Evolutionary conservation across 1,140 invertebrate genomes (phyloP).

Genomic region (Forficula auricularia): DNA sequence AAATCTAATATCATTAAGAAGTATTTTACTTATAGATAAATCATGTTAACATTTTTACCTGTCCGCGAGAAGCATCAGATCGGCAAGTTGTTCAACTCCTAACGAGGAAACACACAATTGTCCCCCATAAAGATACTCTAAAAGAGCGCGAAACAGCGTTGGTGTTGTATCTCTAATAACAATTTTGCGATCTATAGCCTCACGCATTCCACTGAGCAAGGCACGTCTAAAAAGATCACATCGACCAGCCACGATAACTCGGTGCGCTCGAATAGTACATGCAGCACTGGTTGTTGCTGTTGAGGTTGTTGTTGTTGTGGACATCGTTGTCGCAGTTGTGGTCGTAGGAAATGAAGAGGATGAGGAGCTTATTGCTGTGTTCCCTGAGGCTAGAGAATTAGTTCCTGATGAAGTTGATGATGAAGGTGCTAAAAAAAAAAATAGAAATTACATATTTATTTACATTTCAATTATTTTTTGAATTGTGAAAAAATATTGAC

Average conservation of each 20-base stretch:
- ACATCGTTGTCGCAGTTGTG: conserved; percentile 8
- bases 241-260: conserved; percentile 43
- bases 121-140: conserved; percentile 8
- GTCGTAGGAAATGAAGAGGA: no score
- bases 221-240: conserved; percentile 55
- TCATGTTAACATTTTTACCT: no score
- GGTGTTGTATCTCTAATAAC: background rate
- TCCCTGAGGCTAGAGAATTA: background rate
- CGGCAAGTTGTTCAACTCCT: conserved; percentile 39
- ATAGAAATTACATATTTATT: no score
- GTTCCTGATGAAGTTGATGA: background rate
- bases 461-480: no score
- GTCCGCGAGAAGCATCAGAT: conserved; percentile 39
- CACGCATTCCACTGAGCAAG: conserved; percentile 48
- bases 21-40: no score
- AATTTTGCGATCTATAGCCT: conserved; percentile 44
- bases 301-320: background rate
- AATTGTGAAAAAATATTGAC: no score
- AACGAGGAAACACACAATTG: conserved; percentile 14
- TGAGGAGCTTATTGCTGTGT: no score
- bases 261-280: conserved; percentile 34
- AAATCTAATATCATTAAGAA: no score
- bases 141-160: conserved; percentile 1
- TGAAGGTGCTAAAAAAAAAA: no score
- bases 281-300: conserved; percentile 5